Evolutionary conservation across 2,113 vertebrate species (phyloP).

Genomic region (Donacobius atricapilla): DNA sequence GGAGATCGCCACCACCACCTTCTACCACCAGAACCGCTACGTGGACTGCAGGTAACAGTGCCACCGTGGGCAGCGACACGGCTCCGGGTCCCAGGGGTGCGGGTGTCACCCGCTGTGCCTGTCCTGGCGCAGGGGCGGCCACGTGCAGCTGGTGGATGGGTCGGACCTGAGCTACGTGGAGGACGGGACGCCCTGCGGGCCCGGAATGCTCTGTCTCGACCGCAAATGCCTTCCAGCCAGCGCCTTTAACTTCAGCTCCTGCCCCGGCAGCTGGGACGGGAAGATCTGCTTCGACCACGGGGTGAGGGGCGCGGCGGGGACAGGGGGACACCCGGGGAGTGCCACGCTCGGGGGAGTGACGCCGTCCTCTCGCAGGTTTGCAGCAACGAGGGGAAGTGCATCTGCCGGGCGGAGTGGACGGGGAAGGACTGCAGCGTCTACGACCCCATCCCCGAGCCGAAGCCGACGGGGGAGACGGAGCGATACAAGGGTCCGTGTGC

Average conservation of each 20-base stretch:
- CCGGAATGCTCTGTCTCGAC: slow-evolving; percentile 93
- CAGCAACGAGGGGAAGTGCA: slow-evolving; percentile 94
- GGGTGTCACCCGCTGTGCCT: accelerated
- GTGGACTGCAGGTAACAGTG: slow-evolving; percentile 86
- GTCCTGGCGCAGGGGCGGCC: slow-evolving; percentile 79
- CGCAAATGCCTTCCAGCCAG: slow-evolving; percentile 88
- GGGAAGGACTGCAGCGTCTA: slow-evolving; percentile 94
- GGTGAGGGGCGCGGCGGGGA: slow-evolving; percentile 64
- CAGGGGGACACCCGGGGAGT: neutral
- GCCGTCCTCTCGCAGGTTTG: slow-evolving; percentile 74
- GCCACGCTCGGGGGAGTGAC: neutral
- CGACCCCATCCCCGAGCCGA: slow-evolving; percentile 87
- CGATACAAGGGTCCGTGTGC: slow-evolving; percentile 83
- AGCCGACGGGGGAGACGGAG: slow-evolving; percentile 77
- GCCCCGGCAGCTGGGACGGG: slow-evolving; percentile 79
- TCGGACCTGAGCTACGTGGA: slow-evolving; percentile 93
- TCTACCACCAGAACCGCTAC: slow-evolving; percentile 93
- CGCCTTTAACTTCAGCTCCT: slow-evolving; percentile 92
- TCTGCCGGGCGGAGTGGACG: slow-evolving; percentile 91
- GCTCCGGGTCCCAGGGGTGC: accelerated
- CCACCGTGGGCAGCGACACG: accelerated
- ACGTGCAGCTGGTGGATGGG: slow-evolving; percentile 89
- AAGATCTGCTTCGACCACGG: slow-evolving; percentile 88
- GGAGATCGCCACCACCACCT: slow-evolving; percentile 89
- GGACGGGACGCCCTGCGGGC: slow-evolving; percentile 90